Base-by-base conservation (phyloP, 2,797 vertebrate species). In the Phyllotis vaccarum region DNA sequence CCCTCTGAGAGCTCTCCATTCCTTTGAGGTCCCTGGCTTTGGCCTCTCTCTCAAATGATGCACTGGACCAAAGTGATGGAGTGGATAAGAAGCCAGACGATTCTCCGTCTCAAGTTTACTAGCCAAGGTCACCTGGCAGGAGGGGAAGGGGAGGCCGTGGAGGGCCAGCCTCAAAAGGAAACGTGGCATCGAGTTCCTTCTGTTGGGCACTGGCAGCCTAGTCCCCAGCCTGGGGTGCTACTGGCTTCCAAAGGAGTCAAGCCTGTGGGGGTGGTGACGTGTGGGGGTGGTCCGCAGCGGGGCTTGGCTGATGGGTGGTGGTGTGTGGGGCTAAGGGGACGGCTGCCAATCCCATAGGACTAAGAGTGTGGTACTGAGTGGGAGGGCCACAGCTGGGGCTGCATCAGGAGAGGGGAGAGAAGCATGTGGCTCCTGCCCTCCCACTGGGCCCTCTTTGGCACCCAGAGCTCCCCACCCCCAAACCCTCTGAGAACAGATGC, bases 331-430 rank as follows among this genome's bases (percentile, higher is more conserved):
- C 9, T 46, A 12, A 31, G 76, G 3, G 14, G 87, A 43, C 0
- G 46, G 75, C 86, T 95, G 95, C 91, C 76, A 90, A 79, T 92
- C 62, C 72, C 27, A 93, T 80, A 82, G 92, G 83, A 27, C 13
- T 66, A 68, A 86, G 90, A 49, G 86, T 27, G 88, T 34, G 70
- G 95, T 3, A 75, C 92, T 27, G 90, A 96, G 96, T 95, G 93
- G 92, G 97, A 85, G 78, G 97, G 76, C 95, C 93, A 24, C 96
- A 97, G 97, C 97, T 96, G 97, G 97, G 94, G 92, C 56, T 22
- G 17, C 79, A 40, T 93, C 87, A 94, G 95, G 93, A 87, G 17
- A 19, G 49, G 85, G 66, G 68, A 64, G 62, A 52, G 56, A 29
- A 89, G 56, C 86, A 82, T 49, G 78, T 82, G 86, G 86, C 79